Evolutionary conservation across 2,113 vertebrate species (phyloP).

Genomic region (Peromyscus polionotus): DNA sequence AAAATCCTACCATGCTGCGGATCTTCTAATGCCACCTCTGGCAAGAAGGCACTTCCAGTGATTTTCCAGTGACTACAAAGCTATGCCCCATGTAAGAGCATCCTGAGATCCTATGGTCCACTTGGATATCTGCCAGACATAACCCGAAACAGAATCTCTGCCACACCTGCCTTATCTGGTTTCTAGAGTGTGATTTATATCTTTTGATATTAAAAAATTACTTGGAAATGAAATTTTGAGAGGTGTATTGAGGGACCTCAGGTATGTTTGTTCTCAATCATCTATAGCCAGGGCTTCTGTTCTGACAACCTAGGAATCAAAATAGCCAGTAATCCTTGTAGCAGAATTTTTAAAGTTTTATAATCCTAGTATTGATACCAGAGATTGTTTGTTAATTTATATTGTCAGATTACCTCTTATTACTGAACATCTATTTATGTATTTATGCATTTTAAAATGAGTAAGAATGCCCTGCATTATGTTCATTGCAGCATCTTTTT

Average conservation of each 20-base stretch:
- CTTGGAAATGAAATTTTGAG: slow-evolving; percentile 23
- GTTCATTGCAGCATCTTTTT: not conserved
- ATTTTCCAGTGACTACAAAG: not conserved
- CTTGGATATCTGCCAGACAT: not conserved
- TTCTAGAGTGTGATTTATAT: slow-evolving; percentile 40
- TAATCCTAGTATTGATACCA: not conserved
- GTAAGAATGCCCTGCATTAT: not conserved
- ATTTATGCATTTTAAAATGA: not conserved
- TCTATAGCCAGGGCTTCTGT: not conserved
- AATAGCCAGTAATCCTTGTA: not conserved
- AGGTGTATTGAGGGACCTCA: not conserved
- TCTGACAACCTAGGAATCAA: slow-evolving; percentile 3
- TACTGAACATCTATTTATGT: not conserved
- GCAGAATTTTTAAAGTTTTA: not conserved
- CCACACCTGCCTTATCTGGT: not conserved
- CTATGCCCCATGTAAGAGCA: not conserved
- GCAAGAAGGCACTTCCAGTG: not conserved
- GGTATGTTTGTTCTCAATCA: not conserved
- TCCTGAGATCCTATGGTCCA: not conserved
- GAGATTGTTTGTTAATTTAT: not conserved
- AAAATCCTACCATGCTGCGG: not conserved
- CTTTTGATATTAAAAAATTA: not conserved
- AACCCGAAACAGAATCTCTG: slow-evolving; percentile 1
- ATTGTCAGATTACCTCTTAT: not conserved
- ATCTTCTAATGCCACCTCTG: too few relatives aligned